Evolutionary conservation across 2,113 vertebrate genomes (phyloP), one percentile per base, ranked within the genome.

Genomic region (Corythaeola cristata): DNA sequence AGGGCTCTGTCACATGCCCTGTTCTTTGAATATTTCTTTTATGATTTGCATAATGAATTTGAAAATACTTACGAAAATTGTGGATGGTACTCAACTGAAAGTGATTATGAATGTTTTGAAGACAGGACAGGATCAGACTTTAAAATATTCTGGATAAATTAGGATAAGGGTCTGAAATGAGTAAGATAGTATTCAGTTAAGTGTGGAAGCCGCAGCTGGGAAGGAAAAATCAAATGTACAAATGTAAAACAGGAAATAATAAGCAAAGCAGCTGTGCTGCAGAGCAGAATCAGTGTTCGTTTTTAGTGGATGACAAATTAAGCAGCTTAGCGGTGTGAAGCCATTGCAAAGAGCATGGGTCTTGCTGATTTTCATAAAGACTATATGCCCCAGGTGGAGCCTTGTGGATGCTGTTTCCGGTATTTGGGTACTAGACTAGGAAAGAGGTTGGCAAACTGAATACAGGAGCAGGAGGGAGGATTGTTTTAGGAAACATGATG

Each of bases 271-370:
- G 71, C 88, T 94, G 94, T 66, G 66, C 81, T 93, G 35, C 81
- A 79, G 80, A 94, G 45, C 44, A 53, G 35, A 94, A 92, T 89
- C 89, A 67, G 47, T 71, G 44, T 72, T 96, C 59, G 3, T 85
- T 95, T 96, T 91, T 75, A 92, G 80, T 17, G 44, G 56, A 35
- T 91, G 87, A 75, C 69, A 91, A 91, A 95, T 96, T 85, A 90
- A 84, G 73, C n/a, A 78, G 76, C 89, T 96, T 81, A 60, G 30
- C 63, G 35, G 47, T 79, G n/a, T 74, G 86, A 67, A 92, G 50
- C 39, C 35, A 50, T 53, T 89, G 93, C 81, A 72, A 72, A 89
- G 35, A 91, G 19, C 2, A 1, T 2, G 3, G n/a, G 18, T 75
- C 55, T 82, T 69, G 45, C 27, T 77, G 74, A 72, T 28, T 76